Percentiles rank a stretch among this genome's conserved stretches.
phyloP scores from a whole-genome alignment of 2,797 vertebrate species.

The Artibeus lituratus region DNA sequence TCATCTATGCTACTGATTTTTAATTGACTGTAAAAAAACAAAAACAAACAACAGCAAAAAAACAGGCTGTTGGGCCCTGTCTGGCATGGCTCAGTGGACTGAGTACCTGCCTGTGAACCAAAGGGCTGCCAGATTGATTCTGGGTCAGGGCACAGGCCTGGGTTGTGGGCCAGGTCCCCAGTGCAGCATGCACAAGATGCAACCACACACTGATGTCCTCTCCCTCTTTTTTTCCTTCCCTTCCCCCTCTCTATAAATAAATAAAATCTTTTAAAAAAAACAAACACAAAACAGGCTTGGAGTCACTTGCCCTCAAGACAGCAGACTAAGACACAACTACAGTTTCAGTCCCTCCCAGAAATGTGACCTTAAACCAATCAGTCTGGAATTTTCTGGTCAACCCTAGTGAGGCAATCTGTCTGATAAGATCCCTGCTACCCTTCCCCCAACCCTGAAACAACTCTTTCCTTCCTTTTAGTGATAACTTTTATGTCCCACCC shows the following conservation, averaged over 20 bases:
- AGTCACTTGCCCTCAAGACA: background rate
- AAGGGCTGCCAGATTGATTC: too few relatives aligned
- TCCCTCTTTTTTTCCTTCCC: too few relatives aligned
- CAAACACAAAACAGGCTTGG: background rate
- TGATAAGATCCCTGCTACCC: background rate
- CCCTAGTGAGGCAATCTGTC: background rate
- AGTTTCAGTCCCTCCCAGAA: background rate
- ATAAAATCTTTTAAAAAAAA: too few relatives aligned
- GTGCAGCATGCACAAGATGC: too few relatives aligned
- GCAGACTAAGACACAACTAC: background rate
- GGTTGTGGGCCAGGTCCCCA: too few relatives aligned
- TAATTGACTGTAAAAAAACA: background rate
- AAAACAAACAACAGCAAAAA: background rate
- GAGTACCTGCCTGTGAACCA: too few relatives aligned
- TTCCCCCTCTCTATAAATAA: too few relatives aligned
- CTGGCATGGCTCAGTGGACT: too few relatives aligned
- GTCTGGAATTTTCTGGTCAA: background rate
- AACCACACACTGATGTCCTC: too few relatives aligned
- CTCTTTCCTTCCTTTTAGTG: background rate
- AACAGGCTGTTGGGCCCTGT: background rate
- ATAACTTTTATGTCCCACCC: background rate
- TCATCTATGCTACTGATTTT: background rate
- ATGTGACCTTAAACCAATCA: background rate
- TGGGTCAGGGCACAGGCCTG: too few relatives aligned
- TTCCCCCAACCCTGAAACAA: background rate